A percentile compares a stretch with the other conserved stretches of the same genome.
Evolutionary conservation across 2,113 vertebrate species (phyloP).

Genomic region (Cryptoleucopteryx plumbea): DNA sequence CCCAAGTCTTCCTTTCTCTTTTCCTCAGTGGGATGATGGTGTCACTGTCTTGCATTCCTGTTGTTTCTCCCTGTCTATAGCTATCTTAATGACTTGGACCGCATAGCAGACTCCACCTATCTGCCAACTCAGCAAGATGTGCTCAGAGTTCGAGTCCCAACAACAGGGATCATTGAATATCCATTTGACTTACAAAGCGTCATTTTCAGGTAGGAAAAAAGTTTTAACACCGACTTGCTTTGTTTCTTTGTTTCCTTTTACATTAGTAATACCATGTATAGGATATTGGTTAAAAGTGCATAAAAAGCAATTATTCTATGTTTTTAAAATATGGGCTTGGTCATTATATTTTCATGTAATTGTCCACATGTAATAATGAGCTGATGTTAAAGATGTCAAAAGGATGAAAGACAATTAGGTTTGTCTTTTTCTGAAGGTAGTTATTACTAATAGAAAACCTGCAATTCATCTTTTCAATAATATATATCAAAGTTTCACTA

Average conservation of each 20-base stretch:
- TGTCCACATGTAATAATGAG: background rate
- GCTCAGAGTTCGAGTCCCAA: slow-evolving; percentile 83
- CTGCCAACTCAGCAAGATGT: slow-evolving; percentile 84
- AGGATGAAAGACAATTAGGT: background rate
- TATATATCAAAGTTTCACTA: background rate
- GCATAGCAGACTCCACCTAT: slow-evolving; percentile 78
- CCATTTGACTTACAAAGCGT: slow-evolving; percentile 94
- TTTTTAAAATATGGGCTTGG: background rate
- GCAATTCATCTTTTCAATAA: background rate
- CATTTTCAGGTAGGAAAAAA: slow-evolving; percentile 89
- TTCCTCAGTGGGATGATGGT: slow-evolving; percentile 8
- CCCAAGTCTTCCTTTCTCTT: background rate
- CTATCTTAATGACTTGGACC: slow-evolving; percentile 84
- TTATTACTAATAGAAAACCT: background rate
- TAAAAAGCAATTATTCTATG: background rate
- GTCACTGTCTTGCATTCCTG: slow-evolving; percentile 61
- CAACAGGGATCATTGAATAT: slow-evolving; percentile 87
- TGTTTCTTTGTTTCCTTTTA: background rate
- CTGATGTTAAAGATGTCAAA: background rate
- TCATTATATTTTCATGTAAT: background rate
- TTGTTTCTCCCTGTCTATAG: slow-evolving; percentile 72
- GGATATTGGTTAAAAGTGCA: background rate
- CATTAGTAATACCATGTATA: background rate
- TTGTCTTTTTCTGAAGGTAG: background rate
- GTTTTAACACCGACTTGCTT: background rate